A percentile compares a stretch with the other conserved stretches of the same genome.
Conservation (phyloP, 2,888 invertebrate species). For the Sisyra terminalis region DNA sequence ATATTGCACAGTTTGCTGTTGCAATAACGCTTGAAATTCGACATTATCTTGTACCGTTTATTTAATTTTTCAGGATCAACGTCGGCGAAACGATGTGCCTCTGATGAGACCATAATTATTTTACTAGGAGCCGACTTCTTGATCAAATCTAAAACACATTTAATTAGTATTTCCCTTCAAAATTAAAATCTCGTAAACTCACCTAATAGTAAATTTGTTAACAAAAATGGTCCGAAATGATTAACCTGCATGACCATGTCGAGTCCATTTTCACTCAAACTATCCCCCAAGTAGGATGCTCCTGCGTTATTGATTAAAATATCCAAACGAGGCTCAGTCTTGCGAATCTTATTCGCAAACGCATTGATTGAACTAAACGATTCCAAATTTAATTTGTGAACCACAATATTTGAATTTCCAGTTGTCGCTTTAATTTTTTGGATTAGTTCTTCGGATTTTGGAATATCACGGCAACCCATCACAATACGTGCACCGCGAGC, state of each 20-base stretch:
- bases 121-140: conserved; percentile 22
- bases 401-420: conserved; percentile 44
- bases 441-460: conserved; percentile 50
- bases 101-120: conserved; percentile 22
- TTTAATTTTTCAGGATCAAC: not conserved
- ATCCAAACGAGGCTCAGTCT: conserved; percentile 31
- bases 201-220: conserved; percentile 17
- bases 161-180: not conserved
- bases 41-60: conserved; percentile 31
- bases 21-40: conserved; percentile 15
- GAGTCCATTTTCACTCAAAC: conserved; percentile 37
- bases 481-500: conserved; percentile 64
- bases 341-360: conserved; percentile 37
- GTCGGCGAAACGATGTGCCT: not conserved
- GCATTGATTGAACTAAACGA: conserved; percentile 31
- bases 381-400: conserved; percentile 33
- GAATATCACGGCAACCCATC: conserved; percentile 70
- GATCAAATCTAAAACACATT: conserved; percentile 19
- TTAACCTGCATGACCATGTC: conserved; percentile 44
- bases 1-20: conserved; percentile 25
- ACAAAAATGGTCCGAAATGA: conserved; percentile 46
- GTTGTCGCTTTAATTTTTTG: conserved; percentile 44
- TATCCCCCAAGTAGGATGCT: conserved; percentile 26
- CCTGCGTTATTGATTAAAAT: conserved; percentile 43
- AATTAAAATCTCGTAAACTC: not conserved